These are phyloP conservation scores for Amphimallon solstitiale DNA, from an alignment of 2,888 invertebrate species.

Conservation along the genomic window DNA sequence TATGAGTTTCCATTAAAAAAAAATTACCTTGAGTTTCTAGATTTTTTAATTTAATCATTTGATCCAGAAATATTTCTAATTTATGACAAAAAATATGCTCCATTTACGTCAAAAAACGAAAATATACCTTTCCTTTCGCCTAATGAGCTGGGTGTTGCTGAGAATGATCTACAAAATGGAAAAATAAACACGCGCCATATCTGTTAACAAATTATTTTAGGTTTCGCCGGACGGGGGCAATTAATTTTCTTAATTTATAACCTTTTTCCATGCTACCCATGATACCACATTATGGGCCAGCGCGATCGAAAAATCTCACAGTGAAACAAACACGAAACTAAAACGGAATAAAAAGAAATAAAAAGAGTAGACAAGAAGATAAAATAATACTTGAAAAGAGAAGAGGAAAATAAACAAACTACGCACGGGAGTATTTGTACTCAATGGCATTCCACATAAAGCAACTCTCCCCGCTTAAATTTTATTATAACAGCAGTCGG, in stretches of 20 bases:
- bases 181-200: constrained; percentile 23
- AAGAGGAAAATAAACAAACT: too few species aligned
- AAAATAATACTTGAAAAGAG: too few species aligned
- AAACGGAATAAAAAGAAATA: too few species aligned
- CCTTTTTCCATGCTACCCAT: constrained; percentile 35
- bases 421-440: too few species aligned
- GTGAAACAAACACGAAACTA: too few species aligned
- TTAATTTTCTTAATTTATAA: constrained; percentile 36
- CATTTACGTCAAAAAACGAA: background rate
- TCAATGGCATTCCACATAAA: too few species aligned
- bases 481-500: too few species aligned
- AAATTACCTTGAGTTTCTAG: too few species aligned
- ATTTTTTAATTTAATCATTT: background rate
- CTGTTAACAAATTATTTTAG: constrained; percentile 37
- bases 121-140: background rate
- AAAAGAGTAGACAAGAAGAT: too few species aligned
- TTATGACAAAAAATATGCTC: background rate
- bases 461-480: too few species aligned
- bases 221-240: constrained; percentile 26
- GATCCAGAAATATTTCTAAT: background rate
- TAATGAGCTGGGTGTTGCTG: constrained; percentile 15
- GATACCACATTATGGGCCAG: constrained; percentile 12
- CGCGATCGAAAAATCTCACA: background rate
- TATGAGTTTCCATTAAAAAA: too few species aligned
- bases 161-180: constrained; percentile 13